Evolutionary conservation across 1,140 invertebrate genomes (phyloP), one percentile per base, ranked within the genome.

Genomic region (Camponotus pennsylvanicus): DNA sequence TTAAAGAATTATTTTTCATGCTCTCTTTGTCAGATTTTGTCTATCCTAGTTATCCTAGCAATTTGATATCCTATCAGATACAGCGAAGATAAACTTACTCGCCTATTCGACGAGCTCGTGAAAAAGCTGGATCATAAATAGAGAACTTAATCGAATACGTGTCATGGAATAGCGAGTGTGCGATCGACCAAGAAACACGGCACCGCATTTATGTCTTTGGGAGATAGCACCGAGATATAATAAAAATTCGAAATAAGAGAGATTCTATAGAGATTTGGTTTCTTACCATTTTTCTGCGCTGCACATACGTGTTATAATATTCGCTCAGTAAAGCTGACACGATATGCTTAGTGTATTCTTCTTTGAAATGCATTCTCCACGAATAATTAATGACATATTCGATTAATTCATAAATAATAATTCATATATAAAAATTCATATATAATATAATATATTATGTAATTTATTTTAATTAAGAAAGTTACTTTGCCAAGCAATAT

Each of bases 131-230:
- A 27, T 69, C 82, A 55, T 80, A 88, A 86, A 75, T 75, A 57
- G 52, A 66, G 67, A 77, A 73, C 52, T 89, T 88, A 85, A 88
- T 88, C 86, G 88, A 88, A 88, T 83, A 63, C n/a, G 57, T 75
- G 69, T 83, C 69, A 75, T n/a, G 32, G 32, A 73, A 85, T 77
- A 78, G 45, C 59, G 40, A 27, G 21, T 64, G 34, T 52, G 37
- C 45, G 61, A 67, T 85, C 83, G 52, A 77, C 75, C 63, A 64
- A 66, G 59, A 67, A 85, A 82, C 27, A 32, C 32, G 71, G 75
- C 34, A 61, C 64, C 34, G 34, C 40, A 63, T 76, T 77, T 63
- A 66, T 84, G 40, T 61, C 80, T 57, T 64, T 64, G 11, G 32
- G 52, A 52, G 8, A 52, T 37, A n/a, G 57, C 15, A n/a, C 34